These are phyloP conservation scores for Mus pahari DNA, from an alignment of 2,113 vertebrate species.

Conservation along the genomic window DNA sequence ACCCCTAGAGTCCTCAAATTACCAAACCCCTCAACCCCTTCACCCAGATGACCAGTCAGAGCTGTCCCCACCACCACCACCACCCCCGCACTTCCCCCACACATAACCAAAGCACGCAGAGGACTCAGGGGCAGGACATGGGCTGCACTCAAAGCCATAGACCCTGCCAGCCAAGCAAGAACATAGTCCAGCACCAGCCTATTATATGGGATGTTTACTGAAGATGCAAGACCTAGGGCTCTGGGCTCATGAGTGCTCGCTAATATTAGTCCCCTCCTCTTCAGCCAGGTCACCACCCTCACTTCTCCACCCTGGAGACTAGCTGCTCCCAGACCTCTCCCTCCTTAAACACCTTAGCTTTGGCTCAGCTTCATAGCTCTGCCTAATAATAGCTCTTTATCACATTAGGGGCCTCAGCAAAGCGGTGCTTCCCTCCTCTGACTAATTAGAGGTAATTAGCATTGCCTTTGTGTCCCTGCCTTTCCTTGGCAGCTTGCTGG, in stretches of 20 bases:
- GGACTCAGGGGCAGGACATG: rapidly evolving
- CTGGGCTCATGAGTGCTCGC: neutral
- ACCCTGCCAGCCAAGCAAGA: neutral
- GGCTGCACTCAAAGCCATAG: neutral
- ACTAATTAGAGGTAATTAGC: constrained; percentile 46
- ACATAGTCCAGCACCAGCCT: neutral
- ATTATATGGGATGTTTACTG: neutral
- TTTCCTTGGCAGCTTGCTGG: constrained; percentile 12
- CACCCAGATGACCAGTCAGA: neutral
- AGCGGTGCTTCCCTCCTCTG: neutral
- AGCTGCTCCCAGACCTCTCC: neutral
- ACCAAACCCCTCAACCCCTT: neutral
- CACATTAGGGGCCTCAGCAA: neutral
- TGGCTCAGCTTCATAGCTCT: neutral
- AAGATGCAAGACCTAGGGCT: neutral
- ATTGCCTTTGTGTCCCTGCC: neutral
- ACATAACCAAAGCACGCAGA: neutral
- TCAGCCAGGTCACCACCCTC: neutral
- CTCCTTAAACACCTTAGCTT: neutral
- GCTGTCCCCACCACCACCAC: neutral
- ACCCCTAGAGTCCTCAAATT: neutral
- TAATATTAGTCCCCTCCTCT: neutral
- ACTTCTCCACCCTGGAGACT: neutral
- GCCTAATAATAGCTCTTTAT: constrained; percentile 66
- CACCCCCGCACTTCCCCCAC: neutral